phyloP scores from a whole-genome alignment of 1,140 invertebrate genomes.

The Zaprionus capensis region DNA sequence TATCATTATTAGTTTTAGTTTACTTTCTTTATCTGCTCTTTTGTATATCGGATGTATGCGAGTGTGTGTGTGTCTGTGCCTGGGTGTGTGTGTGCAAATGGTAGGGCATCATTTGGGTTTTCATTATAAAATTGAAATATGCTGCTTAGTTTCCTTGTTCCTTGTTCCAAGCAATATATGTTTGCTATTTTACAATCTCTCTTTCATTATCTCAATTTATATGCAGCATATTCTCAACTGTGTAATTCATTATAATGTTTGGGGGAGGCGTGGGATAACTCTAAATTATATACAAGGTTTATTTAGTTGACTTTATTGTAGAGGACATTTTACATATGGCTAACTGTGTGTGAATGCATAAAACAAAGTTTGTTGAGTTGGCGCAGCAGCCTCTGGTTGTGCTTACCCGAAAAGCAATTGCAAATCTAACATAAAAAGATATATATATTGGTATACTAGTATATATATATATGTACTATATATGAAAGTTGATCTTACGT shows the following conservation, averaged over 20 bases:
- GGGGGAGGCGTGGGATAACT: conserved; percentile 31
- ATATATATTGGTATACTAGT: too few relatives aligned
- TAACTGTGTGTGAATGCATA: conserved; percentile 34
- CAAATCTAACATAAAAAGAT: neutral
- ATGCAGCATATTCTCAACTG: conserved; percentile 12
- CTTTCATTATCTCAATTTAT: neutral
- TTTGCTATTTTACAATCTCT: conserved; percentile 31
- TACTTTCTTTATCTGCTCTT: conserved; percentile 19
- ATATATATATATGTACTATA: neutral
- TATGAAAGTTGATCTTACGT: neutral
- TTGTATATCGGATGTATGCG: conserved; percentile 20
- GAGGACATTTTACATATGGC: conserved; percentile 49
- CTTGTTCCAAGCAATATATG: conserved; percentile 1
- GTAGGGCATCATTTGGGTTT: conserved; percentile 55
- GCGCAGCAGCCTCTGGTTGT: conserved; percentile 20
- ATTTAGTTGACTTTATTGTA: conserved; percentile 29
- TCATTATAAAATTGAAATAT: conserved; percentile 55
- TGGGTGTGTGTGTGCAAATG: conserved; percentile 34
- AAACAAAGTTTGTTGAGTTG: conserved; percentile 47
- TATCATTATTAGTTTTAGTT: conserved; percentile 67
- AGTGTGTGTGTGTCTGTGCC: conserved; percentile 33
- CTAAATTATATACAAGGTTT: conserved; percentile 80
- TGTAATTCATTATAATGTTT: conserved; percentile 38
- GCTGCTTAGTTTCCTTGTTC: conserved; percentile 27
- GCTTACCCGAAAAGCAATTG: conserved; percentile 30